Evolutionary conservation across 2,888 invertebrate species (phyloP).

Genomic region (Amphimallon solstitiale): DNA sequence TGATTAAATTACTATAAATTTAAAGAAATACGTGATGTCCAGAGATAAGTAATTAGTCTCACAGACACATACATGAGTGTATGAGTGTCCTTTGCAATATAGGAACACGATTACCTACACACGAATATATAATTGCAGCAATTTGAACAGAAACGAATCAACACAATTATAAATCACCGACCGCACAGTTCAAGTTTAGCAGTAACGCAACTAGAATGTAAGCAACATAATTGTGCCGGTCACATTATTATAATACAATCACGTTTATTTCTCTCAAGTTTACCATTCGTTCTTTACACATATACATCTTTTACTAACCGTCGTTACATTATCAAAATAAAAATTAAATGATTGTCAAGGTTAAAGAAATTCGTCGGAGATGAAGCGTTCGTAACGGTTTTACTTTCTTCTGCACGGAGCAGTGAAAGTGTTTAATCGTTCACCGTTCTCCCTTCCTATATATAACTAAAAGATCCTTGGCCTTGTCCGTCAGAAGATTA

Average conservation of each 20-base stretch:
- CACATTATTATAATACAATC: neutral
- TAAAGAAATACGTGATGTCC: too few relatives aligned
- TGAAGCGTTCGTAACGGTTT: neutral
- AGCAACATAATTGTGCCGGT: neutral
- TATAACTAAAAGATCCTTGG: constrained; percentile 30
- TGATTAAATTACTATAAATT: too few relatives aligned
- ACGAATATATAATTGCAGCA: too few relatives aligned
- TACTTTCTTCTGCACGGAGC: constrained; percentile 11
- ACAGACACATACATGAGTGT: too few relatives aligned
- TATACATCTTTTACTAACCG: neutral
- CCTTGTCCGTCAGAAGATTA: constrained; percentile 29
- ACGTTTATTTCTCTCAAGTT: neutral
- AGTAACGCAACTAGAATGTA: neutral
- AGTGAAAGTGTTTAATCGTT: constrained; percentile 23
- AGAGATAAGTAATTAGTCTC: too few relatives aligned
- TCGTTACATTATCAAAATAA: neutral
- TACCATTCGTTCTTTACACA: neutral
- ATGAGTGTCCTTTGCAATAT: too few relatives aligned
- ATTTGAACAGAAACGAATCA: neutral
- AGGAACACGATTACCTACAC: too few relatives aligned
- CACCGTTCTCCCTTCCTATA: constrained; percentile 29
- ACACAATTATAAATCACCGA: neutral
- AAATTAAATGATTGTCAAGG: neutral
- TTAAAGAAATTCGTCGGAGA: constrained; percentile 17
- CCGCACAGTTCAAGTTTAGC: neutral